Conservation (phyloP, 2,888 invertebrate genomes). For the Seira musarum region DNA sequence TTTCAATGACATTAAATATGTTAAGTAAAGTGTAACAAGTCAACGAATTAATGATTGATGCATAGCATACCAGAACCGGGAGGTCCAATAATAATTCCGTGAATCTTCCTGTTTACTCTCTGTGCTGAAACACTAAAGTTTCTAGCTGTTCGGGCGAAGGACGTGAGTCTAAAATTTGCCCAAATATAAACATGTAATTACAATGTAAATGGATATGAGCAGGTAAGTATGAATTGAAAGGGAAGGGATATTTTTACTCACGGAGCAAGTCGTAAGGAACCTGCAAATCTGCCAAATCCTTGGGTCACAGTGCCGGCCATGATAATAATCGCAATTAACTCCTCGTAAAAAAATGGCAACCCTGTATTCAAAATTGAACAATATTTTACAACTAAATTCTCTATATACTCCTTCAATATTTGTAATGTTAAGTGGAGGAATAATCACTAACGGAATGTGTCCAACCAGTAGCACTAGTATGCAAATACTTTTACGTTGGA, state of each 20-base stretch:
- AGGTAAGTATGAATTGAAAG: neutral
- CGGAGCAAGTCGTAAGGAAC: neutral
- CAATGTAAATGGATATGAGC: neutral
- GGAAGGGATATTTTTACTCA: neutral
- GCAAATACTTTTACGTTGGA: too few species aligned
- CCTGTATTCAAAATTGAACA: too few species aligned
- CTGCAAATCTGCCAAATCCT: neutral
- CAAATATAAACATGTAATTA: neutral
- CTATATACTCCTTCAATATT: too few species aligned
- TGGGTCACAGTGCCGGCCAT: neutral
- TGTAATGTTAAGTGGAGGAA: too few species aligned
- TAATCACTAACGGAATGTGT: too few species aligned
- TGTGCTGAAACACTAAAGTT: neutral
- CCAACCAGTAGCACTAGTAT: too few species aligned
- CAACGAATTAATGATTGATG: neutral
- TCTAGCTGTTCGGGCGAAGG: neutral
- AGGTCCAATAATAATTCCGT: conserved; percentile 57
- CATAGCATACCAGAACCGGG: conserved; percentile 52
- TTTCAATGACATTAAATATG: neutral
- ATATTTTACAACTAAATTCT: too few species aligned
- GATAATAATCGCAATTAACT: neutral
- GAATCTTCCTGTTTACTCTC: conserved; percentile 8
- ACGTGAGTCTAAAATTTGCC: neutral
- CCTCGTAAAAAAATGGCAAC: neutral
- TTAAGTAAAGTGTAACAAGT: neutral